phyloP scores from a whole-genome alignment of 2,113 vertebrate species.

The Microtus pennsylvanicus region DNA sequence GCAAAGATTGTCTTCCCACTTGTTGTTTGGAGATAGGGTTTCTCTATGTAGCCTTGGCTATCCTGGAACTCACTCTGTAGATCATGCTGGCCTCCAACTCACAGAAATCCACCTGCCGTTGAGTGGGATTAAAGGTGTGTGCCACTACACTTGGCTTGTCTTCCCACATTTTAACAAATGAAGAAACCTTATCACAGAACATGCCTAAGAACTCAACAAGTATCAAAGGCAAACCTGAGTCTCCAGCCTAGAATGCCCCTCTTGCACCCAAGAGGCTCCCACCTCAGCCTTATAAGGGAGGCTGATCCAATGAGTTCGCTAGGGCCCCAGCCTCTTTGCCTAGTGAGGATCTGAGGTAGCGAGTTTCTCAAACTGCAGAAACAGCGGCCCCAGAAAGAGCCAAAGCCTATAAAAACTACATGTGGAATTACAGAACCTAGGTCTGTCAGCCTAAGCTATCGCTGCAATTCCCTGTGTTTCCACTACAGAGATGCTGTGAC shows the following conservation, averaged over 20 bases:
- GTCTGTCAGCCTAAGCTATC: neutral
- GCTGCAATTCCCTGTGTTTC: conserved; percentile 13
- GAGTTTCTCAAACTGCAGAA: conserved; percentile 25
- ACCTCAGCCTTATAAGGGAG: neutral
- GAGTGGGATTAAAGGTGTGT: too few species aligned
- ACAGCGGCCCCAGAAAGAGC: neutral
- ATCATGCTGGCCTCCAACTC: too few species aligned
- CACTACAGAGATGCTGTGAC: neutral
- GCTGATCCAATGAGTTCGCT: neutral
- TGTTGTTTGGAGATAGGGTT: too few species aligned
- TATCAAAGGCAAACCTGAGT: conserved; percentile 31
- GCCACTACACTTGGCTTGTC: neutral
- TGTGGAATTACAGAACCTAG: neutral
- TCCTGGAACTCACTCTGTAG: too few species aligned
- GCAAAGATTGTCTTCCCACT: neutral
- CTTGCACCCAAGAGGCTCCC: neutral
- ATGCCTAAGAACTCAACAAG: conserved; percentile 3
- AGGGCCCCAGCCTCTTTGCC: neutral
- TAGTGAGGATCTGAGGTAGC: neutral
- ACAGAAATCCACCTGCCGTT: too few species aligned
- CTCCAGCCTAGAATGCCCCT: neutral
- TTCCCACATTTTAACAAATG: conserved; percentile 13
- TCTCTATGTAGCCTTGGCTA: too few species aligned
- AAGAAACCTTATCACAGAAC: conserved; percentile 24
- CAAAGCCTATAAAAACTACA: neutral